phyloP scores from a whole-genome alignment of 2,113 vertebrate genomes.

The Hassar affinis region DNA sequence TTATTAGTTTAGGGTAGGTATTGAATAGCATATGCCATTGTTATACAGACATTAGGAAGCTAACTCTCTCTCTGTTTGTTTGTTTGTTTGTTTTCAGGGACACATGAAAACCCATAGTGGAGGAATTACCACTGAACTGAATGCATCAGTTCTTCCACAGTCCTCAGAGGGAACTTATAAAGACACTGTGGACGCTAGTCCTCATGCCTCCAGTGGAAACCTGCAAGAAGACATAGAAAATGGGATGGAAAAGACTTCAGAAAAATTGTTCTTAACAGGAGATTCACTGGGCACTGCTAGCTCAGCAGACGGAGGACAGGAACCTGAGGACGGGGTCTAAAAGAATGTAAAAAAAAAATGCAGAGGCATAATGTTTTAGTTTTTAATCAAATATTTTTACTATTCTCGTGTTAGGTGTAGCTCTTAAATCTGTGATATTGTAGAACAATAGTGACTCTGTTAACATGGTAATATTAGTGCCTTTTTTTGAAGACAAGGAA shows the following conservation, averaged over 20 bases:
- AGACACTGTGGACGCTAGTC: slow-evolving; percentile 52
- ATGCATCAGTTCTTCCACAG: slow-evolving; percentile 37
- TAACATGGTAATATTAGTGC: slow-evolving; percentile 61
- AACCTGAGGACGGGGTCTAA: slow-evolving; percentile 59
- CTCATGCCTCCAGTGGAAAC: slow-evolving; percentile 53
- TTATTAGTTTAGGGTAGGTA: neutral
- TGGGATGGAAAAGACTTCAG: slow-evolving; percentile 52
- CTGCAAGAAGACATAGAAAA: slow-evolving; percentile 56
- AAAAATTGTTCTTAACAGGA: slow-evolving; percentile 59
- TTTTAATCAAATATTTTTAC: slow-evolving; percentile 67
- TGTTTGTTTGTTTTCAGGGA: slow-evolving; percentile 63
- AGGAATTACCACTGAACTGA: slow-evolving; percentile 43
- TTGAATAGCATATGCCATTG: neutral
- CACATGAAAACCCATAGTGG: slow-evolving; percentile 76
- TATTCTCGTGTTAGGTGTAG: slow-evolving; percentile 57
- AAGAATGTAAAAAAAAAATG: slow-evolving; percentile 47
- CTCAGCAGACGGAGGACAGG: slow-evolving; percentile 44
- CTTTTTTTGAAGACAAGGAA: slow-evolving; percentile 68
- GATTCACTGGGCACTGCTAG: slow-evolving; percentile 44
- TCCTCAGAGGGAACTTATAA: slow-evolving; percentile 59
- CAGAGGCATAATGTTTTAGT: slow-evolving; percentile 54
- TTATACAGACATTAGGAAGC: neutral
- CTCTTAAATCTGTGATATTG: slow-evolving; percentile 56
- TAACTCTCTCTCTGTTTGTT: neutral
- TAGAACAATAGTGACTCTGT: slow-evolving; percentile 57